Percentiles rank a stretch among this genome's conserved stretches.
phyloP scores from a whole-genome alignment of 2,113 vertebrate genomes.

The Aphelocoma coerulescens region DNA sequence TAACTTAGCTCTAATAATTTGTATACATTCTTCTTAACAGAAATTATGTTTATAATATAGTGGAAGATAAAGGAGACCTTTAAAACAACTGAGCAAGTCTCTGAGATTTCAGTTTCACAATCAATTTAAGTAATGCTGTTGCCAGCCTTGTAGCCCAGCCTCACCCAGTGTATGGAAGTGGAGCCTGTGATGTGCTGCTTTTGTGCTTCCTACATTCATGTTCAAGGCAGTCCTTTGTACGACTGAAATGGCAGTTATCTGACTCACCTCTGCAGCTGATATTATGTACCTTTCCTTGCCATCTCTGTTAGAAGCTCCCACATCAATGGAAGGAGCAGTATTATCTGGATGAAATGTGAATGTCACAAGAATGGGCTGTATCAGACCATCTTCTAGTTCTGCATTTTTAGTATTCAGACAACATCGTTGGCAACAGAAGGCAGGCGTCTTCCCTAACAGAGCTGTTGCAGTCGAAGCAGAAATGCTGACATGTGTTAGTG shows the following conservation, averaged over 20 bases:
- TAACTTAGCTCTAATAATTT: not conserved
- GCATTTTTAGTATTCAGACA: conserved; percentile 28
- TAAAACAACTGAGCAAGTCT: not conserved
- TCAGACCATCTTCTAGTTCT: not conserved
- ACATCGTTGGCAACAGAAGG: not conserved
- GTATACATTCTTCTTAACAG: not conserved
- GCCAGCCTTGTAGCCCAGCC: not conserved
- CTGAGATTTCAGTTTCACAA: not conserved
- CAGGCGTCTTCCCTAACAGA: not conserved
- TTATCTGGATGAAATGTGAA: conserved; percentile 23
- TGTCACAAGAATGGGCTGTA: not conserved
- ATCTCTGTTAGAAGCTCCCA: not conserved
- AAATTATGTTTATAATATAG: not conserved
- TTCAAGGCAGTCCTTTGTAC: not conserved
- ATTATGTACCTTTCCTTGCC: not conserved
- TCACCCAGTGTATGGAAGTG: not conserved
- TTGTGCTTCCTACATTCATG: not conserved
- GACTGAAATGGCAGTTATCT: not conserved
- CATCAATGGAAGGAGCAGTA: not conserved
- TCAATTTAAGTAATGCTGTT: not conserved
- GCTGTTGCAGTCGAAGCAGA: not conserved
- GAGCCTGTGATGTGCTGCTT: conserved; percentile 15
- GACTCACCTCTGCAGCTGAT: not conserved
- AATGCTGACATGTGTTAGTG: not conserved
- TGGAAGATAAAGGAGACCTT: not conserved